These are phyloP conservation scores for Drosophila mauritiana DNA, from an alignment of 1,140 invertebrate genomes.

Conservation along the genomic window DNA sequence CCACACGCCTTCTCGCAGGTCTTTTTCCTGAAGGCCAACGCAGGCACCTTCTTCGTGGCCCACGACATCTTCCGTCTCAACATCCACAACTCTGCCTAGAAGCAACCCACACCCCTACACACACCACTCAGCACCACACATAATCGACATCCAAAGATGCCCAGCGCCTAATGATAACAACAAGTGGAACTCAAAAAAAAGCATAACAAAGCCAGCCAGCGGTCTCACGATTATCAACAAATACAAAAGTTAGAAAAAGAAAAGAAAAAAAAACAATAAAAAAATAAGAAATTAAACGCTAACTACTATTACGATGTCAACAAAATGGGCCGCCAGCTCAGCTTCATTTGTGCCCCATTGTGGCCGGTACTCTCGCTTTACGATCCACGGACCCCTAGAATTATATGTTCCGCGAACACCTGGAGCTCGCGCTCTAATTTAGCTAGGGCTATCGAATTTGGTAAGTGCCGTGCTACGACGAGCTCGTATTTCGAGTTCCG, in stretches of 20 bases:
- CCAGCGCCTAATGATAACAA: slow-evolving; percentile 3
- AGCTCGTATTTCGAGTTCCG: background rate
- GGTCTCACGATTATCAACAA: slow-evolving; percentile 59
- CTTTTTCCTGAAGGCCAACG: slow-evolving; percentile 94
- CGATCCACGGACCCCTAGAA: background rate
- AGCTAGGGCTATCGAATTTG: slow-evolving; percentile 19
- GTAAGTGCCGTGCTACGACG: slow-evolving; percentile 1
- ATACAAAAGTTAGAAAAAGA: slow-evolving; percentile 4
- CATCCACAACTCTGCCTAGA: slow-evolving; percentile 92
- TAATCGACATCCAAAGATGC: slow-evolving; percentile 54
- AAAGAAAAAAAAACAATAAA: slow-evolving; percentile 29
- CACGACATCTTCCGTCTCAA: slow-evolving; percentile 97
- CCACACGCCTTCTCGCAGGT: slow-evolving; percentile 95
- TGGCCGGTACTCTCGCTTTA: slow-evolving; percentile 15
- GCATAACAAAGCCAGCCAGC: slow-evolving; percentile 16
- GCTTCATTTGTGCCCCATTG: slow-evolving; percentile 31
- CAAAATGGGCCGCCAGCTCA: slow-evolving; percentile 40
- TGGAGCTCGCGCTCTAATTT: slow-evolving; percentile 4
- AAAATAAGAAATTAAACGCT: slow-evolving; percentile 45
- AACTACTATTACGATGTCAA: slow-evolving; percentile 61
- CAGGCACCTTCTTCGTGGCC: slow-evolving; percentile 93
- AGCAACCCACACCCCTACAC: background rate
- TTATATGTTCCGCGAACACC: background rate
- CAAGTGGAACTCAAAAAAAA: slow-evolving; percentile 5
- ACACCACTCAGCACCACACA: slow-evolving; percentile 10